Evolutionary conservation across 2,113 vertebrate genomes (phyloP), one percentile per base, ranked within the genome.

Genomic region (Tetrao urogallus): DNA sequence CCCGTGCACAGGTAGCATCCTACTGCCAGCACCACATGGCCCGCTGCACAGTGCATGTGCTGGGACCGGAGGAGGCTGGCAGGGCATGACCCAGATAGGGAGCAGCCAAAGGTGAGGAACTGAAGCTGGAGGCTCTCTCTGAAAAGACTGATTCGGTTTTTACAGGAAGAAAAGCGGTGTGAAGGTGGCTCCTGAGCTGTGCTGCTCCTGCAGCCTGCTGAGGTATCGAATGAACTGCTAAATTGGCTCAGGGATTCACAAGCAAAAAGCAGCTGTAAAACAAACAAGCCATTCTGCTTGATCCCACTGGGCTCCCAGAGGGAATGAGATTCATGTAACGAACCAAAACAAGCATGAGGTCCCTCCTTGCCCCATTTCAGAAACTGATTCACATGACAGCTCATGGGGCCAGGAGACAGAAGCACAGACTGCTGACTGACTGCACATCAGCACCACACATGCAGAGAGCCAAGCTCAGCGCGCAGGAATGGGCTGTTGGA

Each of bases 11-110:
- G 12, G 18, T 58, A 20, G 61, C 72, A 78, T 40, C 2, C 0
- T 2, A 1, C 8, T 6, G 0, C 34, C 5, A 1, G n/a, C 21
- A 28, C 12, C 1, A 2, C 1, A 0, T 20, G 32, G 11, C n/a
- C 50, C 6, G 5, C 7, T 40, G 34, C n/a, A 17, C 2, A 14
- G 12, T 69, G 58, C 43, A 82, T 36, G n/a, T 64, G 54, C 27
- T 60, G 45, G 42, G 16, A 80, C 1, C 4, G 10, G 40, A 61
- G 13, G 34, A 77, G 27, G 43, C 32, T 50, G 56, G 48, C 1
- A 40, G 43, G n/a, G 2, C 54, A 77, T 10, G 15, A 16, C 28
- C 25, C 5, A 1, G 24, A 8, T 43, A 36, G 10, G 27, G 16
- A 13, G 25, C 16, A 64, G 57, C 43, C 69, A 54, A 84, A 57